Evolutionary conservation across 2,888 invertebrate genomes (phyloP).

Genomic region (Xestia ashworthii): DNA sequence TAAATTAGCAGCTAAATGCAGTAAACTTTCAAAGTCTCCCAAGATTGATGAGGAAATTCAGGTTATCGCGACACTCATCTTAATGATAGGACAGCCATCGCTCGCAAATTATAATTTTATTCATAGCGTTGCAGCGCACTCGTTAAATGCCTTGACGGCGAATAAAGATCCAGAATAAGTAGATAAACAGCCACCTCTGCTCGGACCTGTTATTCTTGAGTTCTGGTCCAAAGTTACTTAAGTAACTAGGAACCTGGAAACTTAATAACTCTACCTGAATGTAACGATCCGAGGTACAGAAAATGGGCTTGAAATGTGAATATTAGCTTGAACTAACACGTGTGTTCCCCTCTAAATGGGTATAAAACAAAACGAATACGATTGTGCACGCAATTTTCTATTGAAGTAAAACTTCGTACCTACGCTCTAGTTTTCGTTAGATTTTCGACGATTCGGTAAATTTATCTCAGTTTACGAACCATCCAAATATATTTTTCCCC

Average conservation of each 20-base stretch:
- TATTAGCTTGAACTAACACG: conserved; percentile 25
- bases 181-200: conserved; percentile 32
- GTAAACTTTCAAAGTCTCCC: conserved; percentile 18
- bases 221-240: conserved; percentile 28
- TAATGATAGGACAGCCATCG: conserved; percentile 55
- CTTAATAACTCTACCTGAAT: conserved; percentile 43
- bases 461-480: neutral
- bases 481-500: neutral
- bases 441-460: neutral
- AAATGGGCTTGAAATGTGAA: conserved; percentile 35
- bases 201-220: conserved; percentile 31
- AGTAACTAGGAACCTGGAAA: conserved; percentile 10
- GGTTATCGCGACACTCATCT: conserved; percentile 60
- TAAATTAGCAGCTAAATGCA: conserved; percentile 26
- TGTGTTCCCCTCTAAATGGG: conserved; percentile 4
- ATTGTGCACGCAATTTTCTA: conserved; percentile 12
- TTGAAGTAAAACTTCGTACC: conserved; percentile 15
- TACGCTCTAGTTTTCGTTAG: conserved; percentile 2
- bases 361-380: neutral
- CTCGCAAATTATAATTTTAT: conserved; percentile 67
- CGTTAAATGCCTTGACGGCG: conserved; percentile 53
- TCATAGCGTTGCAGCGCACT: conserved; percentile 61
- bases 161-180: conserved; percentile 52
- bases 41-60: conserved; percentile 52
- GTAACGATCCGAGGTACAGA: conserved; percentile 22